These are phyloP conservation scores for Phyllotreta cruciferae DNA, from an alignment of 2,888 invertebrate species.

Conservation along the genomic window DNA sequence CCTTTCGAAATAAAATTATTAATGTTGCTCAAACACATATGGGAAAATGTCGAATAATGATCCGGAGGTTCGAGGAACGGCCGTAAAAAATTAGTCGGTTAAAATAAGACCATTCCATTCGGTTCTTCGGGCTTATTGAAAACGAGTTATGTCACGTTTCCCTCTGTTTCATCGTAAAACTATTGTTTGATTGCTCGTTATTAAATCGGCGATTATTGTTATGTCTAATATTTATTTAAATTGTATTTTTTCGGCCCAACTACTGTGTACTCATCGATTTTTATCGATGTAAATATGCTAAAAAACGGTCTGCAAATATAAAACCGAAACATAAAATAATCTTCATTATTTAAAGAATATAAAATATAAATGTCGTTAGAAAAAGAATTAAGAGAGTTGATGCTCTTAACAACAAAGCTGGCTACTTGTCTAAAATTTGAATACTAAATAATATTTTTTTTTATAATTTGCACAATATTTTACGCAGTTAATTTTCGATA, in stretches of 20 bases:
- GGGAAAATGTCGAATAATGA: conserved; percentile 4
- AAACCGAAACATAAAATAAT: too few species aligned
- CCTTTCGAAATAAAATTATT: not conserved
- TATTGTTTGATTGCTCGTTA: conserved; percentile 13
- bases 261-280: not conserved
- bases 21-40: conserved; percentile 1
- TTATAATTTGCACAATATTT: too few species aligned
- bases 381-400: too few species aligned
- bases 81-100: conserved; percentile 4
- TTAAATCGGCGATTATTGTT: conserved; percentile 12
- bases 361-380: too few species aligned
- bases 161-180: conserved; percentile 8
- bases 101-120: conserved; percentile 4
- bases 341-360: too few species aligned
- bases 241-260: not conserved
- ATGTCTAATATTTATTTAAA: conserved; percentile 14
- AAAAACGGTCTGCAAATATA: too few species aligned
- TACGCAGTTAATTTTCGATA: too few species aligned
- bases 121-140: conserved; percentile 5
- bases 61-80: not conserved
- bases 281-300: too few species aligned
- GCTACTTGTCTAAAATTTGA: too few species aligned
- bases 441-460: too few species aligned
- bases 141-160: conserved; percentile 15
- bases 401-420: too few species aligned